Evolutionary conservation across 2,888 invertebrate genomes (phyloP).

Genomic region (Drosophila birchii): DNA sequence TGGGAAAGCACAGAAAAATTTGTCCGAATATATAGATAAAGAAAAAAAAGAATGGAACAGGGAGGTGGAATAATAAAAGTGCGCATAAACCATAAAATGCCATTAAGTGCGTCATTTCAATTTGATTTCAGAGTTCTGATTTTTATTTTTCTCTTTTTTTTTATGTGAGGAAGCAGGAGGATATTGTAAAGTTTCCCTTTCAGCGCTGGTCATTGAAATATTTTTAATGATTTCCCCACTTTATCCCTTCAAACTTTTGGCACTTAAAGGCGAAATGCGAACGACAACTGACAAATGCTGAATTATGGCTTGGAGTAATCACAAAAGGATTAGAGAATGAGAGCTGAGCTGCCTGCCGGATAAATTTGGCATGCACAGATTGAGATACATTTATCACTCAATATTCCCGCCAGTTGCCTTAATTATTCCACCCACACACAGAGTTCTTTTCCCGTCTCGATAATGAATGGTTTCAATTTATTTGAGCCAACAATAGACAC

Average conservation of each 20-base stretch:
- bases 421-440: slow-evolving; percentile 29
- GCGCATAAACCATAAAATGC: slow-evolving; percentile 77
- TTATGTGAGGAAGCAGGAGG: slow-evolving; percentile 1
- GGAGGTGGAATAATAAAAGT: slow-evolving; percentile 63
- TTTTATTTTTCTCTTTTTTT: slow-evolving; percentile 36
- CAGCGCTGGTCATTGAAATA: slow-evolving; percentile 31
- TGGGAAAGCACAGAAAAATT: slow-evolving; percentile 29
- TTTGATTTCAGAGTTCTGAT: slow-evolving; percentile 71
- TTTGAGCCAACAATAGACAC: slow-evolving; percentile 45
- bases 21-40: slow-evolving; percentile 5
- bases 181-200: slow-evolving; percentile 17
- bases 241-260: slow-evolving; percentile 28
- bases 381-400: slow-evolving; percentile 43
- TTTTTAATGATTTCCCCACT: slow-evolving; percentile 43
- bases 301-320: slow-evolving; percentile 29
- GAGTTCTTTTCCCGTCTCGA: slow-evolving; percentile 17
- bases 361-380: slow-evolving; percentile 37
- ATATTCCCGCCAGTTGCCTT: slow-evolving; percentile 20
- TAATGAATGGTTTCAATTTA: slow-evolving; percentile 58
- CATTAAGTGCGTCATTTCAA: slow-evolving; percentile 79
- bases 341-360: neutral
- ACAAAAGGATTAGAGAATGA: slow-evolving; percentile 23
- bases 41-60: neutral
- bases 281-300: slow-evolving; percentile 27
- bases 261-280: slow-evolving; percentile 26